phyloP scores from a whole-genome alignment of 2,888 invertebrate species.

The Drosophila histrio region DNA sequence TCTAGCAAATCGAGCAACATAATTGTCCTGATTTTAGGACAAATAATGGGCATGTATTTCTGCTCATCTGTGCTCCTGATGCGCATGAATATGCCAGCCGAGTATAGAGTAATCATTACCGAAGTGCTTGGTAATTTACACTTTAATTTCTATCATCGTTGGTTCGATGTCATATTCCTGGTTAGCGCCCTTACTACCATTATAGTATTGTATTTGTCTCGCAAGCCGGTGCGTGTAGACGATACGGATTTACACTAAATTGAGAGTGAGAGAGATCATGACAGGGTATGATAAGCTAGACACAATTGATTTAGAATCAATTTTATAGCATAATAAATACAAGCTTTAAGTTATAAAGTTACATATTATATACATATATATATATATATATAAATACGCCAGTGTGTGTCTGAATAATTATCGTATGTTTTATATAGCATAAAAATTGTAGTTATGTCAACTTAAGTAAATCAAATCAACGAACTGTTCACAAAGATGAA shows the following conservation, averaged over 20 bases:
- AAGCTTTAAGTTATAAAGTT: constrained; percentile 57
- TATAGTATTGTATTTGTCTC: constrained; percentile 96
- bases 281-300: constrained; percentile 41
- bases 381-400: constrained; percentile 35
- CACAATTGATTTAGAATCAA: constrained; percentile 48
- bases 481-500: constrained; percentile 41
- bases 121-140: constrained; percentile 97
- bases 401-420: constrained; percentile 34
- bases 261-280: constrained; percentile 26
- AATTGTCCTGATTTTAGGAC: constrained; percentile 97
- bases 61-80: constrained; percentile 98
- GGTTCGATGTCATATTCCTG: constrained; percentile 99
- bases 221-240: constrained; percentile 90
- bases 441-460: constrained; percentile 43
- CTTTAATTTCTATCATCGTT: constrained; percentile 99
- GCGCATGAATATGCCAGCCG: constrained; percentile 99
- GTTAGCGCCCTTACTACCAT: constrained; percentile 98
- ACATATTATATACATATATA: constrained; percentile 26
- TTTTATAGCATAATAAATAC: constrained; percentile 37
- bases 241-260: constrained; percentile 78
- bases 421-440: constrained; percentile 42
- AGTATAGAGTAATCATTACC: constrained; percentile 94
- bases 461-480: constrained; percentile 36
- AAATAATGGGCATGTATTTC: constrained; percentile 99
- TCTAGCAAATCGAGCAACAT: constrained; percentile 99